These are phyloP conservation scores for Drosophila simulans DNA, from an alignment of 1,140 invertebrate genomes.

Conservation along the genomic window DNA sequence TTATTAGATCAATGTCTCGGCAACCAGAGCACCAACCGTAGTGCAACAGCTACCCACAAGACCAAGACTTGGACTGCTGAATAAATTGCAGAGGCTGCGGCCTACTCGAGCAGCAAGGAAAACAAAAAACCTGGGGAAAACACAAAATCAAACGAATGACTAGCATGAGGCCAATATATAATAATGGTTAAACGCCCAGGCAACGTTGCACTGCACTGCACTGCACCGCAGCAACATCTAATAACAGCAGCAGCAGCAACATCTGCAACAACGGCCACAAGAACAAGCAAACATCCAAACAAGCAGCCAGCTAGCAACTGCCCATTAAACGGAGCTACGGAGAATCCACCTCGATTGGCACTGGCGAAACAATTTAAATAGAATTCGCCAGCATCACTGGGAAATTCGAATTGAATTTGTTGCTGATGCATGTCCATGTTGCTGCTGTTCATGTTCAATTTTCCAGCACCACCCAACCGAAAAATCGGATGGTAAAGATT, in stretches of 20 bases:
- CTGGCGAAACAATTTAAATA: conserved; percentile 60
- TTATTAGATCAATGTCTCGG: conserved; percentile 72
- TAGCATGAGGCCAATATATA: conserved; percentile 73
- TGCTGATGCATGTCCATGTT: conserved; percentile 37
- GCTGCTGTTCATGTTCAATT: conserved; percentile 41
- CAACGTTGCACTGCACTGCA: conserved; percentile 11
- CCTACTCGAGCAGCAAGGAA: conserved; percentile 38
- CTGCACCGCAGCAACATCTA: conserved; percentile 29
- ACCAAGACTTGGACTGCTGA: conserved; percentile 14
- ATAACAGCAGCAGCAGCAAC: conserved; percentile 34
- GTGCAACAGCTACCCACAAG: conserved; percentile 38
- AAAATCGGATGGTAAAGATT: not conserved
- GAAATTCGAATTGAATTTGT: conserved; percentile 62
- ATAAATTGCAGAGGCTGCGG: conserved; percentile 64
- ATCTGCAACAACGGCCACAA: conserved; percentile 13
- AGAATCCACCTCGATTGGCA: conserved; percentile 45
- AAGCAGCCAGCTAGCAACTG: conserved; percentile 45
- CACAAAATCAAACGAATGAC: conserved; percentile 64
- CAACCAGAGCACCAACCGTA: conserved; percentile 38
- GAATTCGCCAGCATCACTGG: conserved; percentile 55
- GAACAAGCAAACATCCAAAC: conserved; percentile 2
- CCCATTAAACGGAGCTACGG: conserved; percentile 46
- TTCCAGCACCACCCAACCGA: conserved; percentile 23
- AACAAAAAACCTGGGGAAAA: conserved; percentile 13
- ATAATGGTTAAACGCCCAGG: conserved; percentile 72